Base-by-base conservation (phyloP, 2,888 invertebrate species). In the Hecatera dysodea region DNA sequence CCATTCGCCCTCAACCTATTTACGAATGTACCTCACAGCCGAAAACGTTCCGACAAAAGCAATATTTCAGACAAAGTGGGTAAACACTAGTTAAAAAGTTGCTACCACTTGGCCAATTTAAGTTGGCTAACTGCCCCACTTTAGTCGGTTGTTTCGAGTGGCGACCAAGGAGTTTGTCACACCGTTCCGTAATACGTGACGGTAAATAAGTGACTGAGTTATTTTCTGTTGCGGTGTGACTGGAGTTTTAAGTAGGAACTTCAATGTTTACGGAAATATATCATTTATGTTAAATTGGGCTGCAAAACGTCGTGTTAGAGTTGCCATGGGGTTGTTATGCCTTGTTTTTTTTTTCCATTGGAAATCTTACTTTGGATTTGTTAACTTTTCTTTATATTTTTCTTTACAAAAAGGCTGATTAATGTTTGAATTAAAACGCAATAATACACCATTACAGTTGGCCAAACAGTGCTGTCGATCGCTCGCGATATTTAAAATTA, bases 81-180 rank as follows among this genome's bases (percentile, higher is more conserved):
- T 63, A 71, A 78, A 78, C 44, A 69, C 81, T 77, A 69, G 80
- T 84, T 84, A 85, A 81, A 84, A 84, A 84, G 73, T 85, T 79
- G 65, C 62, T 48, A 59, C 64, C 67, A 73, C 79, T 82, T 68
- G 81, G 76, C 80, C 87, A 84, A 87, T 87, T 86, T 83, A 87
- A 86, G 77, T 87, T 87, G 63, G 75, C 76, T 86, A 88, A 88
- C 85, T 87, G 83, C 73, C 78, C 75, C 73, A 85, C 82, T 87
- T 87, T 59, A 22, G 19, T 29, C 59, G 33, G 39, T 69, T 80
- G 81, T 81, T 80, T 73, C 65, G 62, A 80, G 81, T 66, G 52
- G 33, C 57, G 36, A 60, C 57, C 60, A 53, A 39, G 62, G 63
- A 81, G 81, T 78, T 78, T 64, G 85, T 78, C 82, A 80, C 74